Percentiles rank a stretch among this genome's conserved stretches.
Conservation (phyloP, 2,888 invertebrate species). For the Tridacna gigas region DNA sequence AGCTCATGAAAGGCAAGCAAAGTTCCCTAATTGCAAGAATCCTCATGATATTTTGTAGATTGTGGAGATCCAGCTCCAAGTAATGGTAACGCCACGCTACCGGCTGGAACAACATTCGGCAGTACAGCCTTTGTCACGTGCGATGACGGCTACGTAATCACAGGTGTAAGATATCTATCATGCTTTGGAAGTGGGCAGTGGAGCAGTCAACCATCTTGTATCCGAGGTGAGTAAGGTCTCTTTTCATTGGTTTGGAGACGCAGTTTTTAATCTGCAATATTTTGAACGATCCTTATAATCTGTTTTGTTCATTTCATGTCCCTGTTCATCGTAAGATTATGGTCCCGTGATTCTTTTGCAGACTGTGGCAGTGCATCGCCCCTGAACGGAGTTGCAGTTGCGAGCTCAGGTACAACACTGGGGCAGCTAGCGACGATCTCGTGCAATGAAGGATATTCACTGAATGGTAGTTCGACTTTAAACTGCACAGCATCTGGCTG, state of each 20-base stretch:
- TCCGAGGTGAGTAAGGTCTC: too few species aligned
- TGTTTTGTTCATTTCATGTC: background rate
- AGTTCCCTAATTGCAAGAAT: too few species aligned
- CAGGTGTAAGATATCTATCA: constrained; percentile 8
- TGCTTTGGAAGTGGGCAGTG: constrained; percentile 9
- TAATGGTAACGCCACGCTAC: constrained; percentile 22
- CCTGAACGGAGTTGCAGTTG: background rate
- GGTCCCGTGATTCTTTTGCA: background rate
- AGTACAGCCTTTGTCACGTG: constrained; percentile 37
- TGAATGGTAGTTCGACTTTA: background rate
- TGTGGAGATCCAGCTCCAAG: constrained; percentile 36
- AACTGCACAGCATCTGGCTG: background rate
- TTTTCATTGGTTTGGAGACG: too few species aligned
- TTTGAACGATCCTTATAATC: background rate
- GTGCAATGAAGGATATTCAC: constrained; percentile 12
- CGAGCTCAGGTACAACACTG: background rate
- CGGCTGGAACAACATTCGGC: background rate
- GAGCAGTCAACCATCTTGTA: constrained; percentile 24
- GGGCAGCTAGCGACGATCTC: constrained; percentile 28
- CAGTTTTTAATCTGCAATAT: background rate
- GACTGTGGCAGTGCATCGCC: constrained; percentile 20
- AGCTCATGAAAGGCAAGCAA: too few species aligned
- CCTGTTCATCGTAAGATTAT: constrained; percentile 16
- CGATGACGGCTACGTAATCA: constrained; percentile 34
- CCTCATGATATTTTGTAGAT: constrained; percentile 20